Evolutionary conservation across 1,140 invertebrate species (phyloP).

Genomic region (Tachypleus tridentatus): DNA sequence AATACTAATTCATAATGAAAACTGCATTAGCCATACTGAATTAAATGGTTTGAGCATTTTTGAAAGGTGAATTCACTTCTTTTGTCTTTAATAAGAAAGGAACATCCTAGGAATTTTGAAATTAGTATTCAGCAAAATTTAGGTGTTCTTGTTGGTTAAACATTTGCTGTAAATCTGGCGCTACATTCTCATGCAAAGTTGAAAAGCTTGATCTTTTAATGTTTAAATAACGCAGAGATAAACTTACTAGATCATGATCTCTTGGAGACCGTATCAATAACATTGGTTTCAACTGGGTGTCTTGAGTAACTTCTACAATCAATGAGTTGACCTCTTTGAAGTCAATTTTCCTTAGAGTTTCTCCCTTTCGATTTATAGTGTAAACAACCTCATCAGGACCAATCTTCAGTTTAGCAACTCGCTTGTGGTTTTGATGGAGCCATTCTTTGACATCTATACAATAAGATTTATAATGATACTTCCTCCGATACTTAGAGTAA

Average conservation of each 20-base stretch:
- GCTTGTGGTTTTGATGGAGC: conserved; percentile 84
- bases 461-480: not conserved
- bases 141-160: no score
- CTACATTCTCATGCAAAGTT: not conserved
- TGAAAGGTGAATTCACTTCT: no score
- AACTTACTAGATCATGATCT: conserved; percentile 74
- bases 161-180: no score
- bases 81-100: no score
- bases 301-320: conserved; percentile 63
- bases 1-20: no score
- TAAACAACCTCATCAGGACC: conserved; percentile 53
- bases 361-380: conserved; percentile 51
- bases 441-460: conserved; percentile 71
- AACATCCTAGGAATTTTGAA: no score
- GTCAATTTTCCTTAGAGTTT: conserved; percentile 32
- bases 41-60: no score
- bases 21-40: no score
- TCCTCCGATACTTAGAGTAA: not conserved
- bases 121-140: no score
- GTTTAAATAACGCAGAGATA: not conserved
- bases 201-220: not conserved
- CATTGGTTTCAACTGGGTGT: conserved; percentile 59
- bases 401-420: conserved; percentile 76
- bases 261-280: conserved; percentile 71
- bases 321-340: conserved; percentile 60